These are phyloP conservation scores for Salarias fasciatus DNA, from an alignment of 2,797 vertebrate species.

Conservation along the genomic window DNA sequence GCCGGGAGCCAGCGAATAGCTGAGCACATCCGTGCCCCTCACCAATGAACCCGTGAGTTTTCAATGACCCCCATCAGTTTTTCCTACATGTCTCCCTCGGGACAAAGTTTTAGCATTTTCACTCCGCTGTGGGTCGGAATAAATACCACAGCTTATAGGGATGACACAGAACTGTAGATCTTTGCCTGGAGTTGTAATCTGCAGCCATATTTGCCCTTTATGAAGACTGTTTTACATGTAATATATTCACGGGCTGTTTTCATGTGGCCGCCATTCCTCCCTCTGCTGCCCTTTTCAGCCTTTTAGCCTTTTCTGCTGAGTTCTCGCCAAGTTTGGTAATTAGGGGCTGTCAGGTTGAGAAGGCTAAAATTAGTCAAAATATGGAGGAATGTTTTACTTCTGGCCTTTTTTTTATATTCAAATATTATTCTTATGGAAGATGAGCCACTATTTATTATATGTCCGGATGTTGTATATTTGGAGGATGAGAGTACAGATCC, in stretches of 20 bases:
- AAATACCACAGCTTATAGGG: not conserved
- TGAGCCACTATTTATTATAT: slow-evolving; percentile 23
- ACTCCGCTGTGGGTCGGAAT: not conserved
- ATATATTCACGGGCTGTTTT: slow-evolving; percentile 32
- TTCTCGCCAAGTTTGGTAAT: slow-evolving; percentile 45
- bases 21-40: slow-evolving; percentile 1
- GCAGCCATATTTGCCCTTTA: slow-evolving; percentile 15
- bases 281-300: slow-evolving; percentile 5
- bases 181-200: slow-evolving; percentile 38
- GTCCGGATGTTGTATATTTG: slow-evolving; percentile 27
- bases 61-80: slow-evolving; percentile 1
- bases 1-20: not conserved
- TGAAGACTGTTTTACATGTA: slow-evolving; percentile 6
- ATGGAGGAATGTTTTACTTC: slow-evolving; percentile 29
- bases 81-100: not conserved
- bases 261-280: slow-evolving; percentile 6
- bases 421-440: not conserved
- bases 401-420: slow-evolving; percentile 34
- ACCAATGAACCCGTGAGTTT: slow-evolving; percentile 14
- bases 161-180: slow-evolving; percentile 9
- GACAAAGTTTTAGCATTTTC: slow-evolving; percentile 1
- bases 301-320: slow-evolving; percentile 30
- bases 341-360: slow-evolving; percentile 41
- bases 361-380: slow-evolving; percentile 34
- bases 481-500: not conserved